phyloP scores from a whole-genome alignment of 2,888 invertebrate species.

The Villa cingulata region DNA sequence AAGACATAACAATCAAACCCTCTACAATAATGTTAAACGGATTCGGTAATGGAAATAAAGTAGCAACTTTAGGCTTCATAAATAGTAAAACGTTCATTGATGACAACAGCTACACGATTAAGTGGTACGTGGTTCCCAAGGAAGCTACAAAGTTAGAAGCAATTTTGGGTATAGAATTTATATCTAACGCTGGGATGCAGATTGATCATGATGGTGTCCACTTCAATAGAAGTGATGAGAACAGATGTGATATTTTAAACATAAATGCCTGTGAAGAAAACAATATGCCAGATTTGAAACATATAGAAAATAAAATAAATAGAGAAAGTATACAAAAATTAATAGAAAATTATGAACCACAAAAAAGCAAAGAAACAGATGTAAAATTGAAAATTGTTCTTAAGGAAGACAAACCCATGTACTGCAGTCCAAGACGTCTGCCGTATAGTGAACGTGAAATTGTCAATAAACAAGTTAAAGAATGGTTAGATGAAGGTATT shows the following conservation, averaged over 20 bases:
- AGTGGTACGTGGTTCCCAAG: background rate
- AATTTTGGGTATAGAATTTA: background rate
- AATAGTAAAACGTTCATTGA: background rate
- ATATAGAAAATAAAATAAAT: background rate
- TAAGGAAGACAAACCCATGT: conserved; percentile 20
- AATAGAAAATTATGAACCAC: background rate
- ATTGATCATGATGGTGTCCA: background rate
- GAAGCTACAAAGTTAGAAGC: background rate
- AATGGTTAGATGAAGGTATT: conserved; percentile 7
- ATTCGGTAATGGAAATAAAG: background rate
- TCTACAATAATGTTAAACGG: background rate
- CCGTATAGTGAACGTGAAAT: conserved; percentile 15
- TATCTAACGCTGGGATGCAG: background rate
- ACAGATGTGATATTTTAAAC: background rate
- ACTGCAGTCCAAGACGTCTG: conserved; percentile 17
- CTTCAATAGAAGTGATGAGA: background rate
- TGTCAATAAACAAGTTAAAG: conserved; percentile 18
- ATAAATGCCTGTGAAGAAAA: background rate
- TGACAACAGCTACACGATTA: background rate
- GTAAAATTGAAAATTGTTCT: conserved; percentile 19
- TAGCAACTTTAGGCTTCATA: background rate
- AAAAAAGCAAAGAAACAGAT: background rate
- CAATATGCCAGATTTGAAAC: background rate
- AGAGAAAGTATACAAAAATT: background rate
- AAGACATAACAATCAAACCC: background rate